Base-by-base conservation (phyloP, 1,140 invertebrate genomes). In the Schlechtendalia chinensis region DNA sequence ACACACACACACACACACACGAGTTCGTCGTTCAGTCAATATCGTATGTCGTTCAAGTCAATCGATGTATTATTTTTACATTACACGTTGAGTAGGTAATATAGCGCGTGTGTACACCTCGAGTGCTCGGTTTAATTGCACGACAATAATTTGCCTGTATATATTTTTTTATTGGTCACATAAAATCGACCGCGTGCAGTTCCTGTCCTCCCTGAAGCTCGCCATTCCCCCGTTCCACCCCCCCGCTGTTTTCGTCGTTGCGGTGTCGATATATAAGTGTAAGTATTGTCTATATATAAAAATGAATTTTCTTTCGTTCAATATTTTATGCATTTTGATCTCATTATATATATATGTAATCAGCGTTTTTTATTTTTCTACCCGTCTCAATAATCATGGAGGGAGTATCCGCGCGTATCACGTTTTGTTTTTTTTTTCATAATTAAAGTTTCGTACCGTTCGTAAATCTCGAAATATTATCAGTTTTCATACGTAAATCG, bases 311-410 rank as follows among this genome's bases (percentile, higher is more conserved):
- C 29, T 3, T 65, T 65, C 8, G 6, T 65, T 39, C 19, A 19
- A 39, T 39, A 45, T 45, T 45, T 45, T n/a, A n/a, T n/a, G n/a
- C n/a, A n/a, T n/a, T n/a, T n/a, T n/a, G n/a, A n/a, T n/a, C n/a
- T n/a, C n/a, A n/a, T n/a, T n/a, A n/a, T n/a, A n/a, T n/a, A n/a
- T n/a, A 6, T 61, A 61, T 17, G 14, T 67, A 67, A 45, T 22
- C n/a, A 12, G n/a, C n/a, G 22, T 67, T 67, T 67, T 45, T n/a
- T n/a, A n/a, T n/a, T n/a, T 67, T 39, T 17, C 63, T 45, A 67
- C n/a, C 39, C 45, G 32, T 65, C 61, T 65, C 1, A 65, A 65
- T 39, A 32, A 65, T 32, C n/a, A 61, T 29, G n/a, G 0, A 10
- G 39, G 32, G 29, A 63, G 3, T 63, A 27, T 45, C 29, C 11